A percentile compares a stretch with the other conserved stretches of the same genome.
Evolutionary conservation across 2,797 vertebrate species (phyloP).

Genomic region (Antennarius maculatus): DNA sequence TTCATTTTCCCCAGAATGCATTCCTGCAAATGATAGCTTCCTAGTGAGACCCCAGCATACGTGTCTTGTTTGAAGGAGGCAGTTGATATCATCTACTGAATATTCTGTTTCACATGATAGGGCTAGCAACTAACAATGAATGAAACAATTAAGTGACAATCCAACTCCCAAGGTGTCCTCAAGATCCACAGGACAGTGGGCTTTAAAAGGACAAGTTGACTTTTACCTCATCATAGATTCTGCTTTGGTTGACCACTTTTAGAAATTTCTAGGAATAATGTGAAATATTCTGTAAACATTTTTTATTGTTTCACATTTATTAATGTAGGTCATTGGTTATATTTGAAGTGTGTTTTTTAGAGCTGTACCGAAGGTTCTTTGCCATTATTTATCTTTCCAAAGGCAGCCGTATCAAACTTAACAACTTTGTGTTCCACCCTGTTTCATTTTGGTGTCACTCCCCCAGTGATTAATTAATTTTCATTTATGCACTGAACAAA

Average conservation of each 20-base stretch:
- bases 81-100: conserved; percentile 49
- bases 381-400: conserved; percentile 75
- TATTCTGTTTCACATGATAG: conserved; percentile 62
- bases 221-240: conserved; percentile 28
- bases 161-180: conserved; percentile 38
- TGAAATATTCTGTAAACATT: conserved; percentile 41
- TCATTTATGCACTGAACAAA: conserved; percentile 74
- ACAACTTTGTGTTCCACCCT: conserved; percentile 60
- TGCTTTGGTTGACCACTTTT: conserved; percentile 27
- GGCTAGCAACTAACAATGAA: conserved; percentile 33
- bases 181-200: conserved; percentile 16
- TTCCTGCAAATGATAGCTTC: conserved; percentile 56
- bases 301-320: conserved; percentile 47
- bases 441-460: conserved; percentile 61
- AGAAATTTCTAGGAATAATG: conserved; percentile 34
- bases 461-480: conserved; percentile 80
- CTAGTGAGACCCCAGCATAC: conserved; percentile 46
- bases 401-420: conserved; percentile 64
- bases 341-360: conserved; percentile 63
- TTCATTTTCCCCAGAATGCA: conserved; percentile 66
- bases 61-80: conserved; percentile 46
- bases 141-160: conserved; percentile 30
- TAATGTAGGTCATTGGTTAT: conserved; percentile 51
- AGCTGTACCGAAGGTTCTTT: conserved; percentile 55
- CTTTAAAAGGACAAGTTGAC: conserved; percentile 30